phyloP scores from a whole-genome alignment of 2,113 vertebrate species.

The Eulemur macaco region DNA sequence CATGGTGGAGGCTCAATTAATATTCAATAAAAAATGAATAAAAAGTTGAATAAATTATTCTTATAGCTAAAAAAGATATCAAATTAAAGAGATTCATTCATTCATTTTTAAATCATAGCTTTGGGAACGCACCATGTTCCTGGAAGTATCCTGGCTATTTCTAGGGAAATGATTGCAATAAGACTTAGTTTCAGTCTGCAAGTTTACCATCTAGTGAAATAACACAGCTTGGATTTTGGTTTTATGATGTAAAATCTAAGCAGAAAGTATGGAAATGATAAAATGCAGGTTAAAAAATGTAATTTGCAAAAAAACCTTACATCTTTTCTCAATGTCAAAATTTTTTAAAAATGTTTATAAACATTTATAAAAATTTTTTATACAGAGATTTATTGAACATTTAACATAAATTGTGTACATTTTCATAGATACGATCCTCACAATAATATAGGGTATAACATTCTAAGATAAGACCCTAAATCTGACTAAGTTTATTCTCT shows the following conservation, averaged over 20 bases:
- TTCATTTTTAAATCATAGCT: neutral
- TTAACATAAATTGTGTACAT: neutral
- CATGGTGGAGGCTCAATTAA: neutral
- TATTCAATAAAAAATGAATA: neutral
- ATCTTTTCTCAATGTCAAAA: neutral
- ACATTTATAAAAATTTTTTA: neutral
- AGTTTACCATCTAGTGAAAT: neutral
- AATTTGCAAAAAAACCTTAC: neutral
- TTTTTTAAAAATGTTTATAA: neutral
- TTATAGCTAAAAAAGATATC: neutral
- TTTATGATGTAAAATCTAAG: neutral
- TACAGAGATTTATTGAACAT: neutral
- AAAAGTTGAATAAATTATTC: neutral
- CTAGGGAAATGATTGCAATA: neutral
- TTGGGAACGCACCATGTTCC: neutral
- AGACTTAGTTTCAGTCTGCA: neutral
- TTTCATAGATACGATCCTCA: neutral
- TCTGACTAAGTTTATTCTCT: neutral
- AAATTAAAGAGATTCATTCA: neutral
- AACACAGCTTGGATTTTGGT: neutral
- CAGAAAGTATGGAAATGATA: neutral
- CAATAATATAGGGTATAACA: neutral
- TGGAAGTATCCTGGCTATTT: neutral
- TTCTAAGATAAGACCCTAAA: neutral
- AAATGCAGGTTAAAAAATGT: neutral